Conservation (phyloP, 1,140 invertebrate genomes). For the Tenebrio molitor region DNA sequence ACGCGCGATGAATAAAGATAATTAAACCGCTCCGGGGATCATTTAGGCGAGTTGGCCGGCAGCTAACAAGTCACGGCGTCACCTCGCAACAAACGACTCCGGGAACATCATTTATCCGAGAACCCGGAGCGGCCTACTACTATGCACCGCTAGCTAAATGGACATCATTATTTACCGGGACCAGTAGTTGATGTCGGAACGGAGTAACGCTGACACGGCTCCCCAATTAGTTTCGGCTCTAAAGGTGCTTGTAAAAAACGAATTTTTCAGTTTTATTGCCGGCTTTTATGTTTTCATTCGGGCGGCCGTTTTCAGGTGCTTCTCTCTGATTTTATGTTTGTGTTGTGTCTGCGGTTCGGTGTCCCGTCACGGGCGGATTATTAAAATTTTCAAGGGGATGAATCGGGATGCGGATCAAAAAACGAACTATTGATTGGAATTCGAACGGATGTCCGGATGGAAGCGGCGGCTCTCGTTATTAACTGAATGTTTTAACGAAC, state of each 20-base stretch:
- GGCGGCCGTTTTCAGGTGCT: constrained; percentile 32
- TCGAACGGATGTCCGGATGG: too few species aligned
- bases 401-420: too few species aligned
- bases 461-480: too few species aligned
- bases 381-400: too few species aligned
- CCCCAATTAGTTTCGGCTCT: constrained; percentile 51
- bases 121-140: constrained; percentile 40
- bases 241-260: constrained; percentile 51
- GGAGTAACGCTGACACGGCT: constrained; percentile 49
- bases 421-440: too few species aligned
- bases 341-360: too few species aligned
- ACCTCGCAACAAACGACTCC: constrained; percentile 52
- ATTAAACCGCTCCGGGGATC: constrained; percentile 49
- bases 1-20: constrained; percentile 50
- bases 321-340: not conserved
- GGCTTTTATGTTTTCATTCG: constrained; percentile 48
- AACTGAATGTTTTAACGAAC: too few species aligned
- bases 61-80: constrained; percentile 51
- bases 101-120: constrained; percentile 50
- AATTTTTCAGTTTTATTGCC: constrained; percentile 47
- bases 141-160: constrained; percentile 47
- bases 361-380: too few species aligned
- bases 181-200: constrained; percentile 48
- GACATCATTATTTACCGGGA: constrained; percentile 52
- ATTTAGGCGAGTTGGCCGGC: constrained; percentile 47